A percentile compares a stretch with the other conserved stretches of the same genome.
These are phyloP conservation scores for Bombyx huttoni DNA, from an alignment of 2,888 invertebrate species.

Conservation along the genomic window DNA sequence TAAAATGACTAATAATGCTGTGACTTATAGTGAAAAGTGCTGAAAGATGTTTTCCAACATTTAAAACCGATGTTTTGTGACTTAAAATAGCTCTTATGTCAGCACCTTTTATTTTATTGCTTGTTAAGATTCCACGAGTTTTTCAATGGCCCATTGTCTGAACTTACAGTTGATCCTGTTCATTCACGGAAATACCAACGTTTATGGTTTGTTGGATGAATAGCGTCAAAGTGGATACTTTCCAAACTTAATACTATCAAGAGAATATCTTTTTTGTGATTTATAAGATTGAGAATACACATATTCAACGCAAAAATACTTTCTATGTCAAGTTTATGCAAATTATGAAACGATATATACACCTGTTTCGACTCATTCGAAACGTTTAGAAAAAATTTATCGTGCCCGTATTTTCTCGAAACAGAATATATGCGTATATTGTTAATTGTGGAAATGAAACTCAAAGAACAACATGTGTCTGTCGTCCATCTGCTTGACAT, in stretches of 20 bases:
- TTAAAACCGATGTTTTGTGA: conserved; percentile 9
- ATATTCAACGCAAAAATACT: background rate
- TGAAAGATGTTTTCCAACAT: background rate
- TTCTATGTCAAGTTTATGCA: background rate
- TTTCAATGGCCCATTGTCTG: conserved; percentile 46
- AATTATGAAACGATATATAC: background rate
- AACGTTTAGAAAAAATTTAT: background rate
- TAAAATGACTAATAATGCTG: background rate
- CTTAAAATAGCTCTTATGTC: conserved; percentile 14
- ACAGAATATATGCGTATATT: background rate
- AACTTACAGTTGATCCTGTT: conserved; percentile 24
- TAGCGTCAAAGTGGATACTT: background rate
- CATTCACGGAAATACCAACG: conserved; percentile 30
- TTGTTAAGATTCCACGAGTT: conserved; percentile 33
- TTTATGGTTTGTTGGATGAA: background rate
- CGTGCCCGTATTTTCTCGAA: background rate
- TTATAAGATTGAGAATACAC: background rate
- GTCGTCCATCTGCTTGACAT: conserved; percentile 2
- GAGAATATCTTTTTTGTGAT: background rate
- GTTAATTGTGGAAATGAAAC: background rate
- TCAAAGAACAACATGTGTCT: background rate
- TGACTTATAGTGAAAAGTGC: background rate
- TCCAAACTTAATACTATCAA: background rate
- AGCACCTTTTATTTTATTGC: conserved; percentile 20
- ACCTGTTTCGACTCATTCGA: background rate